phyloP scores from a whole-genome alignment of 37 sponge, comb jelly and placozoan genomes.

The Sycon ciliatum region DNA sequence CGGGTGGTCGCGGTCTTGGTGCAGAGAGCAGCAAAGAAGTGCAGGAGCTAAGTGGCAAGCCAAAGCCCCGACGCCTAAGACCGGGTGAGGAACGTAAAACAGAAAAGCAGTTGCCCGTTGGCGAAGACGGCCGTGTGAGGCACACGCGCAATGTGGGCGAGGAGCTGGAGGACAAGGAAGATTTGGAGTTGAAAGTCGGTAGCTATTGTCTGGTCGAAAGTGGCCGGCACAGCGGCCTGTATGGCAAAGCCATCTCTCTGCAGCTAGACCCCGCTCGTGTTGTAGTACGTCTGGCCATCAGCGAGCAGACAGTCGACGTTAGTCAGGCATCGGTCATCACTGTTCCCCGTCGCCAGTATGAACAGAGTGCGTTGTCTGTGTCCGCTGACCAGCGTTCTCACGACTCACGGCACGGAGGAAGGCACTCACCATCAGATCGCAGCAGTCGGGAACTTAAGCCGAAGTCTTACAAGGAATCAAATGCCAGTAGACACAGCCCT shows the following conservation, averaged over 20 bases:
- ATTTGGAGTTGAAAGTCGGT: no score
- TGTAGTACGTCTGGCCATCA: no score
- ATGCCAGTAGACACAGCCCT: no score
- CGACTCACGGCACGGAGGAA: no score
- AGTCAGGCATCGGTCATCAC: no score
- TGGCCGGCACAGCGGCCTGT: constrained; percentile 55
- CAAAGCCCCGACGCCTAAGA: neutral
- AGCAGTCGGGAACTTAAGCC: no score
- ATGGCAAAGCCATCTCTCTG: constrained; percentile 44
- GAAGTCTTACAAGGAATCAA: no score
- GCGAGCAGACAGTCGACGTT: no score
- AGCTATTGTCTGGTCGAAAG: constrained; percentile 36
- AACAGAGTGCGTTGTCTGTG: no score
- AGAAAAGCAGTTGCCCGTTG: constrained; percentile 17
- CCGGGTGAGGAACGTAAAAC: neutral
- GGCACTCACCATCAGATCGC: no score
- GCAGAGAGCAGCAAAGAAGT: constrained; percentile 35
- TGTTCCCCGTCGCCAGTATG: no score
- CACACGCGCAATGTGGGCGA: constrained; percentile 66
- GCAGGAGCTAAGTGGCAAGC: neutral
- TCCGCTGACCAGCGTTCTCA: no score
- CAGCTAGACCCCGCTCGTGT: neutral
- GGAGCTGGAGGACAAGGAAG: constrained; percentile 50
- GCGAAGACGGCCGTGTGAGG: constrained; percentile 67
- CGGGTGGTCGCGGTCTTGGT: constrained; percentile 65